Percentiles rank a stretch among this genome's conserved stretches.
Evolutionary conservation across 2,888 invertebrate genomes (phyloP).

Genomic region (Notocelia uddmanniana): DNA sequence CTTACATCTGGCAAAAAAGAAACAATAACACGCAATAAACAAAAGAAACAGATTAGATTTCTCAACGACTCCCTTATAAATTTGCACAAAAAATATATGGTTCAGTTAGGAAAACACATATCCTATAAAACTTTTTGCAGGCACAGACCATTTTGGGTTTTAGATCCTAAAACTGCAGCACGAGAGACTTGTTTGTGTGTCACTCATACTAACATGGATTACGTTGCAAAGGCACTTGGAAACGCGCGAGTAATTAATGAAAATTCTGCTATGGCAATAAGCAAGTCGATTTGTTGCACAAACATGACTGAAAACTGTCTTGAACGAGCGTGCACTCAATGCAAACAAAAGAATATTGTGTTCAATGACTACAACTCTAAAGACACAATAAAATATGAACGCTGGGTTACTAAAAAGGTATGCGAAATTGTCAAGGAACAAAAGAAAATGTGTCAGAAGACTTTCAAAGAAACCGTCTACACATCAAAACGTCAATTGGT

Average conservation of each 20-base stretch:
- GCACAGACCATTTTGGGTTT: constrained; percentile 8
- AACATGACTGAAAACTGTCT: neutral
- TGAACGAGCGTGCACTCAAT: neutral
- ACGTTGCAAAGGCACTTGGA: neutral
- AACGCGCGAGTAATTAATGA: neutral
- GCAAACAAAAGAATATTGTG: neutral
- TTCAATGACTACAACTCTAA: neutral
- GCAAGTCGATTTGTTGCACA: neutral
- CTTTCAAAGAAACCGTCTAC: constrained; percentile 5
- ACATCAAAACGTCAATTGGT: constrained; percentile 11
- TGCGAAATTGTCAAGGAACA: too few species aligned
- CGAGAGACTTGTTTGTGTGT: constrained; percentile 2
- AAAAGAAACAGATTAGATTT: neutral
- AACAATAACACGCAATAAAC: neutral
- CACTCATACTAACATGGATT: neutral
- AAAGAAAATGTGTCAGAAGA: constrained; percentile 15
- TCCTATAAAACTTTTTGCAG: neutral
- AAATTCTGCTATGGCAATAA: neutral
- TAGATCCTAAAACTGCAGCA: constrained; percentile 4
- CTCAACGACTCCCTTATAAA: too few species aligned
- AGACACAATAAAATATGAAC: too few species aligned
- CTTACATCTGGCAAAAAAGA: constrained; percentile 4
- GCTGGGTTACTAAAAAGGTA: too few species aligned
- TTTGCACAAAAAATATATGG: neutral
- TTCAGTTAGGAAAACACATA: neutral